Evolutionary conservation across 1,140 invertebrate genomes (phyloP), one percentile per base, ranked within the genome.

Genomic region (Drosophila busckii): DNA sequence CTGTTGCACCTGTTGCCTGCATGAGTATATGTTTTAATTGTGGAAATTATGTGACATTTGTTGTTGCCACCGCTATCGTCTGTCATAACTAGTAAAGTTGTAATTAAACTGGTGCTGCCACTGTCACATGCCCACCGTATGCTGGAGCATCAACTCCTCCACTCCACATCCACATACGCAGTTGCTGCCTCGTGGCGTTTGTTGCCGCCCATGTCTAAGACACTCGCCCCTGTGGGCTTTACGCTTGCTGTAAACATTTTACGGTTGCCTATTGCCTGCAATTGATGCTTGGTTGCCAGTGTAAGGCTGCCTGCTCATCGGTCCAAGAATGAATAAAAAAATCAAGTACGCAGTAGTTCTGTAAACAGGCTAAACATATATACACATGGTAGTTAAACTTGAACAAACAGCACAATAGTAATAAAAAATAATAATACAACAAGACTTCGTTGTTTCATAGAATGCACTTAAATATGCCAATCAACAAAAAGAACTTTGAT

Each of bases 11-110:
- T 80, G 58, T 48, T 61, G 50, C 58, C 58, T 58, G 64, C 75
- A 69, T 73, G 64, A 82, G 71, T 80, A 70, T 82, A 82, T 75
- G 75, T 73, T 80, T 82, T 80, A 82, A 80, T 82, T 80, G 75
- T 80, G 64, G 46, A 80, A 75, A 80, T 80, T 80, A 80, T 78
- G 69, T 82, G 75, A 75, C 75, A 82, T 69, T 69, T 56, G 63
- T 55, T 70, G 65, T 35, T 54, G 46, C 34, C 23, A 58, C 40
- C 56, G 45, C 55, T 56, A 59, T 35, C 70, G 71, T 63, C 73
- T 78, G 62, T 76, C 71, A 76, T 78, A 76, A 76, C 71, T 78
- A 54, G 71, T 71, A 67, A 66, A 62, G 71, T 70, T 78, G 71
- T 76, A 78, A 76, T 78, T 78, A 76, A 76, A 76, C 70, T 78